These are phyloP conservation scores for Marcusenius ussheri DNA, from an alignment of 2,113 vertebrate genomes.

Conservation along the genomic window DNA sequence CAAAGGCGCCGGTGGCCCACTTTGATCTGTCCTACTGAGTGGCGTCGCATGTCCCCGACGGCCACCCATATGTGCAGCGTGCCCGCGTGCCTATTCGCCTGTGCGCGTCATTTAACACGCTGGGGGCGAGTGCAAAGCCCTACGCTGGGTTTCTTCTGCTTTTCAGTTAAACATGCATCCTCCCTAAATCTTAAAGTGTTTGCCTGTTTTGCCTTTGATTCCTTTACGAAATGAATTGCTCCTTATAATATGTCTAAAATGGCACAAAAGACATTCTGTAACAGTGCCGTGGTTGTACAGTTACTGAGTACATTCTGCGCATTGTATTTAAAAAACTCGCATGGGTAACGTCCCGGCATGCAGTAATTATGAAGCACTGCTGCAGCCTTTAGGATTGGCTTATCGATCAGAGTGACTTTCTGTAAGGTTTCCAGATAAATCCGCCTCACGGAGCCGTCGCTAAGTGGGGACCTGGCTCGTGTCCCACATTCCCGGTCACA, in stretches of 20 bases:
- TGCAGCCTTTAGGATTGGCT: not conserved
- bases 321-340: not conserved
- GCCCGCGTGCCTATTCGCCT: constrained; percentile 39
- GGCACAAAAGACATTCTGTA: not conserved
- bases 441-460: not conserved
- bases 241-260: not conserved
- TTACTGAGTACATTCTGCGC: not conserved
- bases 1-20: not conserved
- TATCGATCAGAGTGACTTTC: not conserved
- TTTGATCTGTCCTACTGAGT: constrained; percentile 52
- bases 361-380: not conserved
- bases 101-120: constrained; percentile 63
- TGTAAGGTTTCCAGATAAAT: not conserved
- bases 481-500: not conserved
- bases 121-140: not conserved
- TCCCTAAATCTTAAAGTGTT: not conserved
- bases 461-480: not conserved
- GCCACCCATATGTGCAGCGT: constrained; percentile 56
- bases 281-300: not conserved
- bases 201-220: not conserved
- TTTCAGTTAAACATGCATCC: not conserved
- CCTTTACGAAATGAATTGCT: not conserved
- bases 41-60: constrained; percentile 55
- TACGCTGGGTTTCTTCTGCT: not conserved
- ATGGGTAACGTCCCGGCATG: not conserved